Evolutionary conservation across 2,888 invertebrate genomes (phyloP).

Genomic region (Timema podura): DNA sequence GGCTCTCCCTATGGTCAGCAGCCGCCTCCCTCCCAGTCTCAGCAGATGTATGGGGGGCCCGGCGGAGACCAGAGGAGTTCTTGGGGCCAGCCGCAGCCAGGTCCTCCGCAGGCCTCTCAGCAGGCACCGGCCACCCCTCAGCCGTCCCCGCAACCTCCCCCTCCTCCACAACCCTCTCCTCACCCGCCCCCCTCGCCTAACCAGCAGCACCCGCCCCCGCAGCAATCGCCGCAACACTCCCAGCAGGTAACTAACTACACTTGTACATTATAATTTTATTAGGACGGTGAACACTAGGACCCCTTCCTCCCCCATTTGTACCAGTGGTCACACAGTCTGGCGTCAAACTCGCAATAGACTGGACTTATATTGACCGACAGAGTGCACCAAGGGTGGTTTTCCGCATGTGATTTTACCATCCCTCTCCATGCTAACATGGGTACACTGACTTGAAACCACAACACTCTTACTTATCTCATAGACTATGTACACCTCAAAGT

Average conservation of each 20-base stretch:
- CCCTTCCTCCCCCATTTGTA: too few relatives aligned
- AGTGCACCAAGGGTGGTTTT: too few relatives aligned
- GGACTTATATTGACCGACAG: too few relatives aligned
- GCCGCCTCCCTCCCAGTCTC: conserved; percentile 14
- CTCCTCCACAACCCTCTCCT: conserved; percentile 48
- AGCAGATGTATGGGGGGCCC: conserved; percentile 13
- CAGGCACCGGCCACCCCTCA: conserved; percentile 24
- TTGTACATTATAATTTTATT: too few relatives aligned
- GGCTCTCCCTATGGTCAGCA: conserved; percentile 31
- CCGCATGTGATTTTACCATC: too few relatives aligned
- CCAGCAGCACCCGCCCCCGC: conserved; percentile 34
- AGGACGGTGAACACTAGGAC: too few relatives aligned
- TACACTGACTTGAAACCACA: too few relatives aligned
- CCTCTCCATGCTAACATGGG: too few relatives aligned
- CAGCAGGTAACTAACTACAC: conserved; percentile 10
- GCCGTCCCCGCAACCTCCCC: conserved; percentile 25
- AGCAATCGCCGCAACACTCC: conserved; percentile 30
- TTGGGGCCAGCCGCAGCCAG: conserved; percentile 44
- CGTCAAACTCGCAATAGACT: too few relatives aligned
- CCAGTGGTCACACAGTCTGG: too few relatives aligned
- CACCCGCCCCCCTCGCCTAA: conserved; percentile 32
- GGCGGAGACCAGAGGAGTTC: conserved; percentile 28
- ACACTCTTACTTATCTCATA: too few relatives aligned
- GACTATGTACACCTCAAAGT: too few relatives aligned
- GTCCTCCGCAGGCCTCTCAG: conserved; percentile 26